Base-by-base conservation (phyloP, 2,888 invertebrate species). In the Seira sanloemensis region DNA sequence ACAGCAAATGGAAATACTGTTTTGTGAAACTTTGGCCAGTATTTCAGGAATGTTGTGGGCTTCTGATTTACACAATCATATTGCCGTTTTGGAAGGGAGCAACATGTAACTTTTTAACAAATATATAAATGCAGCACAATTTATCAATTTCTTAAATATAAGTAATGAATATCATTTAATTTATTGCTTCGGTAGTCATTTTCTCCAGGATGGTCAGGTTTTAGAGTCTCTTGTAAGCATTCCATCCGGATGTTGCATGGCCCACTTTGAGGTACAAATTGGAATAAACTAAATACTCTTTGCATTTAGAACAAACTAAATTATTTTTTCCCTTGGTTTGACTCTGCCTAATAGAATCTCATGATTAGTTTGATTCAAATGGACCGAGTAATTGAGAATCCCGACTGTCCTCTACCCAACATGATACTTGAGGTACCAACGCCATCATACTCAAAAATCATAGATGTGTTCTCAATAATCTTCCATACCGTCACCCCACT, bases 1-100 rank as follows among this genome's bases (percentile, higher is more conserved):
- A 2, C 74, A 75, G n/a, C 19, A 75, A 5, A 18, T 78, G n/a
- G 67, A 73, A 58, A 25, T 84, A 2, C 27, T 84, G n/a, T 71
- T 25, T n/a, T 78, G 78, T 54, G 79, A 78, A 50, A 58, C 18
- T 21, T 27, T 84, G 23, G 65, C 27, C 9, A 77, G 72, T 18
- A 54, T 82, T 19, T 27, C 82, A 12, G 54, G 65, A 26, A 46
- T 84, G 5, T 12, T 75, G 4, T 84, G 84, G 84, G 78, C 84
- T 18, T 2, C 25, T 12, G 84, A 84, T 74, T 21, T 84, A 25
- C 18, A 62, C 12, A 27, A 75, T 9, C 66, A 69, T 18, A 69
- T 84, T 23, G 74, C 78, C 26, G 84, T 71, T 21, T 5, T 84
- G 18, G 78, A 84, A 18, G 65, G 84, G 9, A 74, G 74, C 37